These are phyloP conservation scores for Henricia sp. DNA, from an alignment of 53 echinoderm and acorn worm genomes.

Conservation along the genomic window DNA sequence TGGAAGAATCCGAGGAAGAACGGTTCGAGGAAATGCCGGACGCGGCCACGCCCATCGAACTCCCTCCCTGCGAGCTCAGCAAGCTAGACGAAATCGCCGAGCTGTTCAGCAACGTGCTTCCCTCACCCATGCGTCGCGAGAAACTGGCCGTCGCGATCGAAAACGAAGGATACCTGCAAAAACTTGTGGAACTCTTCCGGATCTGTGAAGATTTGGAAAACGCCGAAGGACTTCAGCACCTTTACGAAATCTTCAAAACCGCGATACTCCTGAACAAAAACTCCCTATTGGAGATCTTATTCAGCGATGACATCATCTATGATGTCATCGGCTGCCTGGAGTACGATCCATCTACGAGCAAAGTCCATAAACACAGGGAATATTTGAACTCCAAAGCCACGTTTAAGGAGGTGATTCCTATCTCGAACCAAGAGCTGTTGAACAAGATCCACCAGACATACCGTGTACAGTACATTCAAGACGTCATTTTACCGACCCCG, in stretches of 20 bases:
- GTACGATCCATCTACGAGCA: slow-evolving; percentile 77
- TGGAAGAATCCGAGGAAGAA: slow-evolving; percentile 95
- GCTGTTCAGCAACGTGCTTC: slow-evolving; percentile 91
- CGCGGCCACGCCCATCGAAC: slow-evolving; percentile 91
- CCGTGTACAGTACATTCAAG: slow-evolving; percentile 99
- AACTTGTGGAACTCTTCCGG: slow-evolving; percentile 90
- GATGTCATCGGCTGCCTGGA: slow-evolving; percentile 95
- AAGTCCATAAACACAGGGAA: slow-evolving; percentile 89
- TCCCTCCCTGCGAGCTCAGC: slow-evolving; percentile 97
- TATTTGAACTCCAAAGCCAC: slow-evolving; percentile 95
- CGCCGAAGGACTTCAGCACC: slow-evolving; percentile 86
- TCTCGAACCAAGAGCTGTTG: slow-evolving; percentile 93
- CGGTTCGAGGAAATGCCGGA: slow-evolving; percentile 95
- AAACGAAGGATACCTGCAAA: slow-evolving; percentile 90
- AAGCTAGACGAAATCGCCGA: slow-evolving; percentile 95
- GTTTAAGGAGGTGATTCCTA: slow-evolving; percentile 96
- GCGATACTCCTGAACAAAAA: slow-evolving; percentile 96
- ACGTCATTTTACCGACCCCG: slow-evolving; percentile 95
- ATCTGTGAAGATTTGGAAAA: slow-evolving; percentile 99
- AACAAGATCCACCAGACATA: slow-evolving; percentile 99
- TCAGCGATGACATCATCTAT: slow-evolving; percentile 94
- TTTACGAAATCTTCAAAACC: slow-evolving; percentile 97
- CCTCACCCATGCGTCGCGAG: slow-evolving; percentile 89
- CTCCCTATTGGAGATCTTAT: slow-evolving; percentile 94
- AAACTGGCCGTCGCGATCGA: slow-evolving; percentile 96